Base-by-base conservation (phyloP, 2,113 vertebrate species). In the Saimiri boliviensis region DNA sequence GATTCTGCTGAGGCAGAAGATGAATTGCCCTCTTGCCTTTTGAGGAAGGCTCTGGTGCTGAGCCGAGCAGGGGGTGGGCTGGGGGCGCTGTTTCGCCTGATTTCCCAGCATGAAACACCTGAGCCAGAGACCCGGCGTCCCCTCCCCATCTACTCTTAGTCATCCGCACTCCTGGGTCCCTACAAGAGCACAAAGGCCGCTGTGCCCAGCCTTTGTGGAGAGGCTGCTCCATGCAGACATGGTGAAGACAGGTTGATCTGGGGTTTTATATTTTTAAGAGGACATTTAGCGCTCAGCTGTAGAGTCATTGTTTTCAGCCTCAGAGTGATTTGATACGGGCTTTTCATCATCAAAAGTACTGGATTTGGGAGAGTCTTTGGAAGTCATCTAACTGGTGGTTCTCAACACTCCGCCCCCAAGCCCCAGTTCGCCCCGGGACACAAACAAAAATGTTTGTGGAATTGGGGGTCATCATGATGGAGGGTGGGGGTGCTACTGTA, bases 51-150 rank as follows among this genome's bases (percentile, higher is more conserved):
- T 86, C 16, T 3, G 3, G 5, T 27, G 37, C 47, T 37, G n/a
- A 82, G 56, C 23, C 2, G 8, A 42, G 32, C 0, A 0, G 32
- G 47, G 2, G 25, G 40, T 3, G 8, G n/a, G 32, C 0, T 0
- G 32, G 47, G 2, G 25, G 40, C 12, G 5, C 37, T 30, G 40
- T 68, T 40, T 49, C 11, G 6, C 3, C 1, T 9, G 5, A 60
- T n/a, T 35, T 95, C 70, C 4, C 1, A 3, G 47, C 60, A 63
- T 0, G 60, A 30, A 63, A 20, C 56, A 32, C 73, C 47, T 35
- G 21, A 45, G 37, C 9, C 21, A 54, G 32, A 42, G n/a, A 84
- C 7, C 37, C 30, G 2, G 54, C 3, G 4, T 17, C 32, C 12
- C 12, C 13, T 76, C 19, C 47, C 37, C 2, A 21, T n/a, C 54